phyloP scores from a whole-genome alignment of 2,888 invertebrate species.

The Palloptera scutellata region DNA sequence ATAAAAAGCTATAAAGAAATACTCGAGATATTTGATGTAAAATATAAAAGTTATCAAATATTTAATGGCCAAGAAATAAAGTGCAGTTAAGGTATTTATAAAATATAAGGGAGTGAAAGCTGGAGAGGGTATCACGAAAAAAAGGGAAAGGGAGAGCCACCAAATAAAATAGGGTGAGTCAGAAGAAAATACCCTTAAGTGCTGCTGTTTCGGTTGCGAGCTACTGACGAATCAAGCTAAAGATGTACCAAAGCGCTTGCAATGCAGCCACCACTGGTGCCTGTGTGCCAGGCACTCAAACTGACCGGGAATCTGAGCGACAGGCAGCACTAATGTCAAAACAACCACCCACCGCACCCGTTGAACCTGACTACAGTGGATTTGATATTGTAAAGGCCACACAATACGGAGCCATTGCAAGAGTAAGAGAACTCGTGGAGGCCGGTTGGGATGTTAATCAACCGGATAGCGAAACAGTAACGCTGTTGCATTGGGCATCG shows the following conservation, averaged over 20 bases:
- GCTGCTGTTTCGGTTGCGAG: too few species aligned
- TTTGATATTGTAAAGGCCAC: slow-evolving; percentile 95
- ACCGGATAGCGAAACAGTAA: slow-evolving; percentile 94
- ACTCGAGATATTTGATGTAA: too few species aligned
- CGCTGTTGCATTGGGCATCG: slow-evolving; percentile 98
- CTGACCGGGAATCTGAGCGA: slow-evolving; percentile 66
- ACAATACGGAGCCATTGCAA: slow-evolving; percentile 90
- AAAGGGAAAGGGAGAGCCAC: too few species aligned
- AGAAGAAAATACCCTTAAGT: too few species aligned
- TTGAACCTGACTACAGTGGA: slow-evolving; percentile 78
- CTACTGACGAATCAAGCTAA: background rate
- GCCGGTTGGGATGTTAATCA: slow-evolving; percentile 94
- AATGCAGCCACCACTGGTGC: slow-evolving; percentile 73
- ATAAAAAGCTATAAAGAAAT: too few species aligned
- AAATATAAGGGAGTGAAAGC: too few species aligned
- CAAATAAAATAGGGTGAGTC: too few species aligned
- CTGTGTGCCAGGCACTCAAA: slow-evolving; percentile 70
- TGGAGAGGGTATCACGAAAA: too few species aligned
- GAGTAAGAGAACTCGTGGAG: slow-evolving; percentile 87
- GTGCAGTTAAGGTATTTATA: too few species aligned
- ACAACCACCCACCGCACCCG: slow-evolving; percentile 70
- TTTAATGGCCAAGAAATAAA: too few species aligned
- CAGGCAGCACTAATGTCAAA: slow-evolving; percentile 68
- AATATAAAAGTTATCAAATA: too few species aligned
- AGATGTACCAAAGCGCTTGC: slow-evolving; percentile 77